These are phyloP conservation scores for Channa maculata DNA, from an alignment of 2,113 vertebrate genomes.

Conservation along the genomic window DNA sequence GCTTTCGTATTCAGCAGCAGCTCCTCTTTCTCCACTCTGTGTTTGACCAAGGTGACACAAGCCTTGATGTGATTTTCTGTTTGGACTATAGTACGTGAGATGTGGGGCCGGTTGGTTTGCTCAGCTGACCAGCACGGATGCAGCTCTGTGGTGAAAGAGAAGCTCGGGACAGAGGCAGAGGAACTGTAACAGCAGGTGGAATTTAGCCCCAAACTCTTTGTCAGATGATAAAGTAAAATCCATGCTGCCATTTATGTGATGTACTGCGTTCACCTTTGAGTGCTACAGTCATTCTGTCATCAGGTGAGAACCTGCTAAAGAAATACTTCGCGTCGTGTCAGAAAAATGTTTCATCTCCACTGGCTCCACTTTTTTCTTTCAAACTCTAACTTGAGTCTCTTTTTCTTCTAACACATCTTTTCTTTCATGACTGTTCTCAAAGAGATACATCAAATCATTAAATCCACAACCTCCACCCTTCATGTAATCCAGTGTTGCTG, in stretches of 20 bases:
- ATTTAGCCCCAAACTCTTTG: slow-evolving; percentile 8
- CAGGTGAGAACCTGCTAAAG: slow-evolving; percentile 37
- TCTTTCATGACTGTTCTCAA: background rate
- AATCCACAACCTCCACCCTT: too few relatives aligned
- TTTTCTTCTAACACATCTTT: background rate
- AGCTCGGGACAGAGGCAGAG: background rate
- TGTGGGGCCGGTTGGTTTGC: background rate
- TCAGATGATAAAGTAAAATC: slow-evolving; percentile 40
- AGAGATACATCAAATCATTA: too few relatives aligned
- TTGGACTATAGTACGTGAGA: background rate
- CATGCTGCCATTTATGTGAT: slow-evolving; percentile 30
- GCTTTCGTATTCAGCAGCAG: slow-evolving; percentile 55
- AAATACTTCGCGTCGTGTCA: slow-evolving; percentile 47
- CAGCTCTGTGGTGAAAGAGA: slow-evolving; percentile 9
- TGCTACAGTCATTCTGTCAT: slow-evolving; percentile 48
- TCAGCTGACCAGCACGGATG: background rate
- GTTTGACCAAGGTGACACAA: slow-evolving; percentile 58
- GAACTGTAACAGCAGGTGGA: slow-evolving; percentile 6
- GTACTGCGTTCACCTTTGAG: slow-evolving; percentile 48
- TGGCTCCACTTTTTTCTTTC: slow-evolving; percentile 18
- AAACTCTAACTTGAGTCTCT: slow-evolving; percentile 13
- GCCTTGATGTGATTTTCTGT: slow-evolving; percentile 28
- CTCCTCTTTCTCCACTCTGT: slow-evolving; percentile 18
- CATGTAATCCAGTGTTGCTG: too few relatives aligned
- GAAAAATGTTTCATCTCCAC: slow-evolving; percentile 25